Conservation (phyloP, 2,888 invertebrate genomes). For the Idaea dimidiata region DNA sequence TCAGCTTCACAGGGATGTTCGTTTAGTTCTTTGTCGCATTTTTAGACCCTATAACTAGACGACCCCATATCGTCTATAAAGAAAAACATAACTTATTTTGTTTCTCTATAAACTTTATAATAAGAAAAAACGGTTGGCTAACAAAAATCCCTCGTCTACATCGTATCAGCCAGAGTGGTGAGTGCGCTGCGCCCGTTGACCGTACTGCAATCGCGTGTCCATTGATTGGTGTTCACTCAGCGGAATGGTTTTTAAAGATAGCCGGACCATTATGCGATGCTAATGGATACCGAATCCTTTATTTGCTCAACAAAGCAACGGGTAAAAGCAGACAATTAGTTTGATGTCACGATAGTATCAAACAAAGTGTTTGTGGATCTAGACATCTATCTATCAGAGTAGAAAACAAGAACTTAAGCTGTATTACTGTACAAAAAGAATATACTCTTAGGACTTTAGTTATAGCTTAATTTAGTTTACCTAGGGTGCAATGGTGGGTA, state of each 20-base stretch:
- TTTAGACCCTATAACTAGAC: too few species aligned
- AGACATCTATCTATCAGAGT: too few species aligned
- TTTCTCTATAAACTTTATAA: too few species aligned
- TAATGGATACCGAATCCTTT: background rate
- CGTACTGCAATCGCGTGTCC: background rate
- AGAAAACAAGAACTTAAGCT: too few species aligned
- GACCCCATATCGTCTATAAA: too few species aligned
- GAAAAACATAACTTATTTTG: too few species aligned
- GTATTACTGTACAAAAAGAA: too few species aligned
- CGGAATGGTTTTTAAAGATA: background rate
- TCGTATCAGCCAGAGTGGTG: background rate
- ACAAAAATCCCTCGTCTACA: background rate
- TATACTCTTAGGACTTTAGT: too few species aligned
- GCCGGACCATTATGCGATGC: background rate
- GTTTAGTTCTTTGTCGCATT: too few species aligned
- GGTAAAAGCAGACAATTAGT: background rate
- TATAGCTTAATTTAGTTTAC: too few species aligned
- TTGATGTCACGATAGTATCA: background rate
- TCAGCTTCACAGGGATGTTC: too few species aligned
- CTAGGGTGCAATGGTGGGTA: too few species aligned
- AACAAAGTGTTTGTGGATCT: background rate
- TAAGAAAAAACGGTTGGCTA: background rate
- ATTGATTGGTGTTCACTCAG: background rate
- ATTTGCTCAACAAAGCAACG: slow-evolving; percentile 1
- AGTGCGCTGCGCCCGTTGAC: background rate